These are phyloP conservation scores for Dipodomys stephensi DNA, from an alignment of 2,113 vertebrate species.

Conservation along the genomic window DNA sequence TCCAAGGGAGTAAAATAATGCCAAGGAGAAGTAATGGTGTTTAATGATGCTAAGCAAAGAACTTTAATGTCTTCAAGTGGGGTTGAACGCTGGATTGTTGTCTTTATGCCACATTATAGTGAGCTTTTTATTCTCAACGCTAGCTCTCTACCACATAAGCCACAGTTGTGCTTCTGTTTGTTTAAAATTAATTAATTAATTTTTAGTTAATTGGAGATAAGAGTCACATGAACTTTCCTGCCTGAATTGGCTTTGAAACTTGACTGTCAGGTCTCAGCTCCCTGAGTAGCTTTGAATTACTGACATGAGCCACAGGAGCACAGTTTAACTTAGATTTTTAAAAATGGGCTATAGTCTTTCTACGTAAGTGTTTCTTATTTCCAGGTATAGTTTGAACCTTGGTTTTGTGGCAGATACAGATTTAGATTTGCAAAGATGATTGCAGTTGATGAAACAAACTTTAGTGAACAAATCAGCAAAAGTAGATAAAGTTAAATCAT, in stretches of 20 bases:
- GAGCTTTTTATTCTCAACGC: too few species aligned
- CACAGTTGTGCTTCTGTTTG: too few species aligned
- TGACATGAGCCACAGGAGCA: too few species aligned
- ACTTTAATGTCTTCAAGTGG: background rate
- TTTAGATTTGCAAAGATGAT: conserved; percentile 23
- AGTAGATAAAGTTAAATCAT: conserved; percentile 31
- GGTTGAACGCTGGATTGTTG: background rate
- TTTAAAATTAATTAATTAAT: too few species aligned
- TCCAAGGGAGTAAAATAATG: conserved; percentile 23
- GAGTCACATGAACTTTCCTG: too few species aligned
- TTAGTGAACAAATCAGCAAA: conserved; percentile 23
- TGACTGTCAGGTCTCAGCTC: too few species aligned
- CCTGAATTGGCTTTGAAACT: too few species aligned
- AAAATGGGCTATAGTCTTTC: background rate
- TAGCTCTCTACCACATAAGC: too few species aligned
- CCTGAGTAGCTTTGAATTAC: too few species aligned
- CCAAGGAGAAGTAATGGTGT: background rate
- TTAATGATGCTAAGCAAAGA: background rate
- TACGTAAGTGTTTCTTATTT: background rate
- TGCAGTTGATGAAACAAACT: background rate
- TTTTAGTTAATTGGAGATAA: too few species aligned
- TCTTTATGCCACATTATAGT: background rate
- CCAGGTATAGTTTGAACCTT: conserved; percentile 5
- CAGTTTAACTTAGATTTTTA: too few species aligned
- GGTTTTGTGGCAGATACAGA: conserved; percentile 3